Conservation (phyloP, 2,888 invertebrate species). For the Therioaphis trifolii region DNA sequence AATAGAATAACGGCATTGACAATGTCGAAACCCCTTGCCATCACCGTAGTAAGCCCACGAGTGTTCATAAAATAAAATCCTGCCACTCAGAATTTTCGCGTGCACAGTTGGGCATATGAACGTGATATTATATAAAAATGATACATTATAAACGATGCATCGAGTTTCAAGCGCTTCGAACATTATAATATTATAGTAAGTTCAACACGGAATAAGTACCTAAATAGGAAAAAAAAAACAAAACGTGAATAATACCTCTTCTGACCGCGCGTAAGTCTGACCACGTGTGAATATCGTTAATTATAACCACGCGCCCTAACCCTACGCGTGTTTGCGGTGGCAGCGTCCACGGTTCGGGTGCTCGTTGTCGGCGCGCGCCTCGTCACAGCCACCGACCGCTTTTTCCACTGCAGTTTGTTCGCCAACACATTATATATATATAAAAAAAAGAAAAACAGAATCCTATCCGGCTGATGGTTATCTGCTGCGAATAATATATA, state of each 20-base stretch:
- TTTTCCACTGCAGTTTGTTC: not conserved
- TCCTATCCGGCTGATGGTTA: slow-evolving; percentile 48
- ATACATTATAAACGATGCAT: too few relatives aligned
- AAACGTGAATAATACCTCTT: slow-evolving; percentile 36
- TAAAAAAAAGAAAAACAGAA: slow-evolving; percentile 12
- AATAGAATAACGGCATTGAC: too few relatives aligned
- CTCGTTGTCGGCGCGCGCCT: slow-evolving; percentile 11
- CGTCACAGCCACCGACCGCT: not conserved
- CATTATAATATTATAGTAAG: too few relatives aligned
- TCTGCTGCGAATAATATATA: not conserved
- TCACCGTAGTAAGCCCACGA: too few relatives aligned
- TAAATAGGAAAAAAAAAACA: not conserved
- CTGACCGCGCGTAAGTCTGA: not conserved
- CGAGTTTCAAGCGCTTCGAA: too few relatives aligned
- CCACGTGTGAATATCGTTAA: slow-evolving; percentile 60
- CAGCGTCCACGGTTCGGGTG: not conserved
- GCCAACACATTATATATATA: not conserved
- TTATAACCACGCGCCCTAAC: slow-evolving; percentile 31
- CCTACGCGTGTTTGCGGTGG: not conserved
- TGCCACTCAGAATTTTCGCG: too few relatives aligned
- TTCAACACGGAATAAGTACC: not conserved
- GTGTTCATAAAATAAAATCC: too few relatives aligned
- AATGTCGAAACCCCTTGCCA: too few relatives aligned
- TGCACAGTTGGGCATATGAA: too few relatives aligned
- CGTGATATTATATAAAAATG: too few relatives aligned